phyloP scores from a whole-genome alignment of 92 coral and sea anemone species.

The Bergia sp. region DNA sequence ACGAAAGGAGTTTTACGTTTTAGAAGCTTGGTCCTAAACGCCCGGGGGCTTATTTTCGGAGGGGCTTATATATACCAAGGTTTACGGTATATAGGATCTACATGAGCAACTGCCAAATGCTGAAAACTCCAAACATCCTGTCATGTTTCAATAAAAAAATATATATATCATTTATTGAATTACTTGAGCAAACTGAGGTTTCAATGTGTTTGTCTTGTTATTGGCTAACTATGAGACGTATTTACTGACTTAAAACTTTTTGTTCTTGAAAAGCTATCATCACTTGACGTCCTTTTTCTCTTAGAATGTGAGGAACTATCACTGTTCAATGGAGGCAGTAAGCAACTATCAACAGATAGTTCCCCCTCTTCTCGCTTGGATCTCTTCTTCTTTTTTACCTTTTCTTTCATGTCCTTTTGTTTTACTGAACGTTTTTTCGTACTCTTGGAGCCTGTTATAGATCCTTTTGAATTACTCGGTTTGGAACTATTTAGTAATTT shows the following conservation, averaged over 20 bases:
- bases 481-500: neutral
- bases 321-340: neutral
- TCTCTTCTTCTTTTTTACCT: neutral
- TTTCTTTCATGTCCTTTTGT: neutral
- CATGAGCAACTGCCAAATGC: no score
- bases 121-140: no score
- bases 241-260: slow-evolving; percentile 4
- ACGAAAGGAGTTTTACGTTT: no score
- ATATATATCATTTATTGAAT: no score
- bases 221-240: neutral
- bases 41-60: no score
- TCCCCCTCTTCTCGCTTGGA: neutral
- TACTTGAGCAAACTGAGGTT: no score
- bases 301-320: neutral
- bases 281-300: neutral
- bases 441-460: neutral
- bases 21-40: no score
- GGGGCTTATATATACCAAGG: no score
- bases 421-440: neutral
- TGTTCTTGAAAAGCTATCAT: slow-evolving; percentile 6
- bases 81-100: no score
- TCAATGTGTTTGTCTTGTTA: no score
- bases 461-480: neutral
- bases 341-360: neutral
- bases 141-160: no score